Percentiles rank a stretch among this genome's conserved stretches.
Conservation (phyloP, 2,888 invertebrate species). For the Gari tellinella region DNA sequence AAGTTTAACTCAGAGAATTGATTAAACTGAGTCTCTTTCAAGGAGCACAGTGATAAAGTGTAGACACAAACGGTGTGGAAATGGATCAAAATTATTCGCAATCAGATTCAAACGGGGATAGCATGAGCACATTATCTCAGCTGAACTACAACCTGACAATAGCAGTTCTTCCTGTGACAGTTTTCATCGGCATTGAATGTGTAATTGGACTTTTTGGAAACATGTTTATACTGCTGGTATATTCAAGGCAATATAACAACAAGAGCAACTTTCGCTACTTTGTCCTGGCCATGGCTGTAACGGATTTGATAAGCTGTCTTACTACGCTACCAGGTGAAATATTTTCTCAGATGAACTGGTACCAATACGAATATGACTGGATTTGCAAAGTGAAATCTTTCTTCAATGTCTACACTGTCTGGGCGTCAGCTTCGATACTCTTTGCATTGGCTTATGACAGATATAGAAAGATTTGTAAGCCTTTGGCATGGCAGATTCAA, state of each 20-base stretch:
- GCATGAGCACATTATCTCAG: not conserved
- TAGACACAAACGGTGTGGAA: too few relatives aligned
- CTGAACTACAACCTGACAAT: constrained; percentile 31
- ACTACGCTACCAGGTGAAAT: constrained; percentile 37
- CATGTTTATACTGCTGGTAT: constrained; percentile 40
- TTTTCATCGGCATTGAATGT: constrained; percentile 43
- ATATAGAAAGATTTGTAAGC: constrained; percentile 45
- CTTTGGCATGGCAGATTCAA: constrained; percentile 49
- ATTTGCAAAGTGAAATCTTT: constrained; percentile 42
- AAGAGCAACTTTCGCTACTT: constrained; percentile 49
- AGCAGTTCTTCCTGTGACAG: constrained; percentile 49
- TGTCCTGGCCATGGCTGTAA: constrained; percentile 38
- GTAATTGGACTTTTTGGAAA: constrained; percentile 45
- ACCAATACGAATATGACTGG: constrained; percentile 17
- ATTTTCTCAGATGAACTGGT: constrained; percentile 35
- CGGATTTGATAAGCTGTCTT: constrained; percentile 37
- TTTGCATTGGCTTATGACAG: constrained; percentile 47
- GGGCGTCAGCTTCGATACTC: constrained; percentile 33
- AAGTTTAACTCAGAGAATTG: too few relatives aligned
- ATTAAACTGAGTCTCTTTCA: too few relatives aligned
- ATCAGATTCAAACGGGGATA: not conserved
- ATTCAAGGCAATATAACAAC: constrained; percentile 10
- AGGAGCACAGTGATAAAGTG: too few relatives aligned
- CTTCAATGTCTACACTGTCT: constrained; percentile 27
- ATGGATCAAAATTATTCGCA: too few relatives aligned